phyloP scores from a whole-genome alignment of 2,797 vertebrate species.

The Rhinogobio ventralis region DNA sequence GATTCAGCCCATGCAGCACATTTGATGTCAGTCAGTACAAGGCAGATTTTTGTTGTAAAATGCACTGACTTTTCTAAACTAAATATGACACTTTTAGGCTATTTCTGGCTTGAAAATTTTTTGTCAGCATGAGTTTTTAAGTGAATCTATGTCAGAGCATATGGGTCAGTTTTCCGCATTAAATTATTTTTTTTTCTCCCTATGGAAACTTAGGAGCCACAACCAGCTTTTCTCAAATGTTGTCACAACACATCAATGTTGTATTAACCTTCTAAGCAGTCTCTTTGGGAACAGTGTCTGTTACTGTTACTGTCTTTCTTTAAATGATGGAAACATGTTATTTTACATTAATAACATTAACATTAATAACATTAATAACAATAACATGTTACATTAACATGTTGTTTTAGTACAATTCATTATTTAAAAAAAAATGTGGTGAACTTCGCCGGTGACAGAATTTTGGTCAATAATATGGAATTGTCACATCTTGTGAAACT shows the following conservation, averaged over 20 bases:
- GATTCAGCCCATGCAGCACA: not conserved
- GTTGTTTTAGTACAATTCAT: slow-evolving; percentile 1
- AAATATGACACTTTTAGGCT: not conserved
- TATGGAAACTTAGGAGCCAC: not conserved
- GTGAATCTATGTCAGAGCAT: slow-evolving; percentile 6
- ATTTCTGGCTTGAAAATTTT: not conserved
- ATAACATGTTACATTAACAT: too few relatives aligned
- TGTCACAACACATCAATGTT: slow-evolving; percentile 49
- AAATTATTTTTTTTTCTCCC: not conserved
- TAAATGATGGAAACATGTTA: not conserved
- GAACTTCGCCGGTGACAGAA: not conserved
- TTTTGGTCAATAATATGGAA: slow-evolving; percentile 64
- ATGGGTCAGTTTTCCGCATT: slow-evolving; percentile 31
- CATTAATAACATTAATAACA: too few relatives aligned
- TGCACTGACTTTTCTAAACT: slow-evolving; percentile 2
- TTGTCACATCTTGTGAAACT: slow-evolving; percentile 36
- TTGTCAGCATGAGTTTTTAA: not conserved
- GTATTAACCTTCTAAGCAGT: slow-evolving; percentile 62
- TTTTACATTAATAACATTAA: too few relatives aligned
- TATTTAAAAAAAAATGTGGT: not conserved
- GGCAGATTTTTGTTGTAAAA: slow-evolving; percentile 1
- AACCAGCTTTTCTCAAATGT: slow-evolving; percentile 12
- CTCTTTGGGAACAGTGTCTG: slow-evolving; percentile 60
- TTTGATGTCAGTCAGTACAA: not conserved
- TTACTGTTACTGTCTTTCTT: slow-evolving; percentile 9